Evolutionary conservation across 1,140 invertebrate species (phyloP).

Genomic region (Drosophila littoralis): DNA sequence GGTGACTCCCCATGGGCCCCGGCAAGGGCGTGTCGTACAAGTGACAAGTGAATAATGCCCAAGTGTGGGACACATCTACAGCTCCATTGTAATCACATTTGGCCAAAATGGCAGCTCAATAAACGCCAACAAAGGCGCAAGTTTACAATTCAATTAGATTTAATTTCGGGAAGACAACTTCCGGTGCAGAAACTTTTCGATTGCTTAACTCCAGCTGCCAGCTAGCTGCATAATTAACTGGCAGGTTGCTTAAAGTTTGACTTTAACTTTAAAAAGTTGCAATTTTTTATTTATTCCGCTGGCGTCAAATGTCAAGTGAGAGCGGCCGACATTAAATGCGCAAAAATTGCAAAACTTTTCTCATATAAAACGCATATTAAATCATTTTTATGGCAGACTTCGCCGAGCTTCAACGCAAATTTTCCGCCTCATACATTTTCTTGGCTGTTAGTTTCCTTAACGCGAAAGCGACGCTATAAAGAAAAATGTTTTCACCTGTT

Average conservation of each 20-base stretch:
- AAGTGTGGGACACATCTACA: constrained; percentile 8
- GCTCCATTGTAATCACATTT: constrained; percentile 47
- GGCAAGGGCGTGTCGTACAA: constrained; percentile 22
- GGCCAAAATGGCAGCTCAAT: constrained; percentile 39
- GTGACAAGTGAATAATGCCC: constrained; percentile 48
- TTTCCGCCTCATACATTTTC: constrained; percentile 25
- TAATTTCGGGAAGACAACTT: constrained; percentile 40
- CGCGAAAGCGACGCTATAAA: constrained; percentile 14
- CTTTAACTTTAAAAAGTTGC: constrained; percentile 4
- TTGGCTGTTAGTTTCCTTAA: constrained; percentile 26
- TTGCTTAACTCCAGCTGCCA: constrained; percentile 5
- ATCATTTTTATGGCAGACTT: constrained; percentile 51
- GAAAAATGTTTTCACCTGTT: constrained; percentile 46
- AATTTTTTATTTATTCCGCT: neutral
- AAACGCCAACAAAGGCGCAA: constrained; percentile 39
- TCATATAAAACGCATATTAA: constrained; percentile 58
- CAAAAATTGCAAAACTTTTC: constrained; percentile 57
- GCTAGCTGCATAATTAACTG: constrained; percentile 34
- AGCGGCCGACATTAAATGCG: constrained; percentile 31
- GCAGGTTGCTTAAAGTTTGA: constrained; percentile 7
- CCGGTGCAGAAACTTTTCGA: constrained; percentile 15
- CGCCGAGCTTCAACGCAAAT: constrained; percentile 31
- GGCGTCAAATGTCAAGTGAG: constrained; percentile 29
- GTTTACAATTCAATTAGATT: constrained; percentile 50
- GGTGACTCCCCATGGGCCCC: neutral